Evolutionary conservation across 2,888 invertebrate genomes (phyloP).

Genomic region (Eupithecia exiguata): DNA sequence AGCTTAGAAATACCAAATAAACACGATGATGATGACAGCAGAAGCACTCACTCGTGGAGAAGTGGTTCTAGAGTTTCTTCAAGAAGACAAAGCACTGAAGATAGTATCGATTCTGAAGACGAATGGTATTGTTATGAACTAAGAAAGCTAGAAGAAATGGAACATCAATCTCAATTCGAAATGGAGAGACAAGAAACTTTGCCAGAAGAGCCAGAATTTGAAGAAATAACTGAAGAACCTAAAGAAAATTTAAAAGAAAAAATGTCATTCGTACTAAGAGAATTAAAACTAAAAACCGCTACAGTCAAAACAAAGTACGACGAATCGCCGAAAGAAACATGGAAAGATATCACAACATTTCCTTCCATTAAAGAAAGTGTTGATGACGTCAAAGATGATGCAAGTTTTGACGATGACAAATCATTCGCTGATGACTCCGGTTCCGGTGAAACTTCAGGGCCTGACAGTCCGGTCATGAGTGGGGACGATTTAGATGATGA

Average conservation of each 20-base stretch:
- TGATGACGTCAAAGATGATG: conserved; percentile 58
- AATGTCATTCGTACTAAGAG: conserved; percentile 91
- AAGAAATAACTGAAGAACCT: conserved; percentile 80
- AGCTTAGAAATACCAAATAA: conserved; percentile 92
- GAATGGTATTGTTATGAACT: conserved; percentile 97
- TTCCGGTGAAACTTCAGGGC: conserved; percentile 94
- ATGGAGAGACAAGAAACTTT: conserved; percentile 85
- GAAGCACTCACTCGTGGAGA: conserved; percentile 94
- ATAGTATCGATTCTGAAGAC: conserved; percentile 96
- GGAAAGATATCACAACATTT: conserved; percentile 79
- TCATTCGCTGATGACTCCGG: conserved; percentile 85
- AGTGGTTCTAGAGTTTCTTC: conserved; percentile 94
- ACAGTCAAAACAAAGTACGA: conserved; percentile 73
- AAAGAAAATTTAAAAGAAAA: conserved; percentile 89
- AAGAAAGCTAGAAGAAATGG: conserved; percentile 93
- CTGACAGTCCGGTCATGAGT: conserved; percentile 91
- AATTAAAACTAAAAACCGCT: conserved; percentile 88
- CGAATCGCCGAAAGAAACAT: conserved; percentile 69
- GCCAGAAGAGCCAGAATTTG: conserved; percentile 84
- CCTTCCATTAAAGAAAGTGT: conserved; percentile 78
- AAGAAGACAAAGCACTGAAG: conserved; percentile 94
- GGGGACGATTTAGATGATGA: conserved; percentile 89
- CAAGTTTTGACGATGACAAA: conserved; percentile 70
- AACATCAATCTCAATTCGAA: conserved; percentile 88
- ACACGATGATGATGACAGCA: conserved; percentile 92